Conservation (phyloP, 2,113 vertebrate species). For the Isurus oxyrinchus region DNA sequence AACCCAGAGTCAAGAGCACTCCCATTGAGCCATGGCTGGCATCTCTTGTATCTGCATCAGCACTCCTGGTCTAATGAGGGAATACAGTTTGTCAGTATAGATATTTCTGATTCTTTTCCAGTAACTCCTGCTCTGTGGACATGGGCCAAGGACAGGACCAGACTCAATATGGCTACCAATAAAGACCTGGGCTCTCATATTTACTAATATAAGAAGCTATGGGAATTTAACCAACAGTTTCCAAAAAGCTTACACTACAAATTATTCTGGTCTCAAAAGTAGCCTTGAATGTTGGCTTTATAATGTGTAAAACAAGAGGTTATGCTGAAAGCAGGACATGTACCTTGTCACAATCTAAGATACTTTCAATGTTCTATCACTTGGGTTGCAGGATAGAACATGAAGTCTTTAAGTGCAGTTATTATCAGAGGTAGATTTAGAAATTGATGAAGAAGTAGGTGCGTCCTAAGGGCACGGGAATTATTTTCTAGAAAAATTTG, state of each 20-base stretch:
- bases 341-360: background rate
- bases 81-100: too few relatives aligned
- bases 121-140: background rate
- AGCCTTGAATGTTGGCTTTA: background rate
- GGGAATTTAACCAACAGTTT: background rate
- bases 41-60: background rate
- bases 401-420: background rate
- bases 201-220: background rate
- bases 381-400: background rate
- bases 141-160: background rate
- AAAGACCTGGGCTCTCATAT: background rate
- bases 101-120: background rate
- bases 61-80: background rate
- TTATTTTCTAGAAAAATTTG: background rate
- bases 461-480: background rate
- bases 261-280: background rate
- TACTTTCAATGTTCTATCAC: background rate
- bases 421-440: background rate
- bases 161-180: background rate
- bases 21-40: background rate
- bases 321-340: background rate
- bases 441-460: background rate
- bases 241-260: background rate
- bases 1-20: background rate
- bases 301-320: background rate